Evolutionary conservation across 2,888 invertebrate species (phyloP).

Genomic region (Chrysolina americana): DNA sequence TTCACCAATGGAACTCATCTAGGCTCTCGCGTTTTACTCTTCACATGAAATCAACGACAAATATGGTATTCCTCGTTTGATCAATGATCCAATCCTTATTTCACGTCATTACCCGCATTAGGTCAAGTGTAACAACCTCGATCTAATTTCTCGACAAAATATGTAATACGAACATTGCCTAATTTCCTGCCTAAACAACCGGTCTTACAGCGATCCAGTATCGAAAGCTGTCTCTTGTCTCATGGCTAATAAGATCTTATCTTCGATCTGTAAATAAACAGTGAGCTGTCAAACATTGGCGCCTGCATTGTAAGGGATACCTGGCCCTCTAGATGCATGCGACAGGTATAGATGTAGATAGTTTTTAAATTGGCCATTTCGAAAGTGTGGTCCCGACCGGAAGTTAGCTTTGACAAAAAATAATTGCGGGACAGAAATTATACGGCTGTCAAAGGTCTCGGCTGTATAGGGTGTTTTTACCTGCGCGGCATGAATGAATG

Average conservation of each 20-base stretch:
- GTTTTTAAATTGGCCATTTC: conserved; percentile 47
- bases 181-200: conserved; percentile 32
- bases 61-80: background rate
- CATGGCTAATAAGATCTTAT: conserved; percentile 57
- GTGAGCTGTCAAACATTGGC: conserved; percentile 63
- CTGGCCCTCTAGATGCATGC: conserved; percentile 47
- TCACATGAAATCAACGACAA: background rate
- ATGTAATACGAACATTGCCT: conserved; percentile 19
- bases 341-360: conserved; percentile 54
- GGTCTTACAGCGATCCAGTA: conserved; percentile 24
- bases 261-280: conserved; percentile 60
- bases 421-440: conserved; percentile 40
- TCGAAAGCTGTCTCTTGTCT: conserved; percentile 35
- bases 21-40: no score
- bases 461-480: conserved; percentile 40
- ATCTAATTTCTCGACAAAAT: conserved; percentile 14
- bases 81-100: background rate
- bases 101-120: background rate
- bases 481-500: conserved; percentile 30
- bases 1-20: no score
- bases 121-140: conserved; percentile 13
- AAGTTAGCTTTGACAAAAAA: conserved; percentile 54
- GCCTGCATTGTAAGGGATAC: conserved; percentile 58
- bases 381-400: conserved; percentile 50
- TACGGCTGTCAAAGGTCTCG: conserved; percentile 24